phyloP scores from a whole-genome alignment of 2,888 invertebrate species.

The Ditylenchus weischeri region DNA sequence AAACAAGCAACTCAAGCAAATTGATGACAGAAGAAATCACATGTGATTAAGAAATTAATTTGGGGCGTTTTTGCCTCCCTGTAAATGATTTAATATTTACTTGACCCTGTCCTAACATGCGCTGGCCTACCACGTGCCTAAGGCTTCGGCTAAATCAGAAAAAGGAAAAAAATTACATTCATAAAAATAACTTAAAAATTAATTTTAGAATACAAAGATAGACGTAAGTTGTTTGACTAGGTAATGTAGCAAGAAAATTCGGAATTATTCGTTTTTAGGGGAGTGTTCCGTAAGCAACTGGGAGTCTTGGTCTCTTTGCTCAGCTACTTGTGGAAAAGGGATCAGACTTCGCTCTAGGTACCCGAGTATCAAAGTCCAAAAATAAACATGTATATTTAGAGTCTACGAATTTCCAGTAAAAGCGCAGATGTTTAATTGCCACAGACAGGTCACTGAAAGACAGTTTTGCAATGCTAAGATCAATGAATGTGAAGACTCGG shows the following conservation, averaged over 20 bases:
- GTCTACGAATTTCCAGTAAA: slow-evolving; percentile 68
- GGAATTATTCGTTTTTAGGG: slow-evolving; percentile 33
- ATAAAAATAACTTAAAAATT: no score
- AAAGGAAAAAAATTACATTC: no score
- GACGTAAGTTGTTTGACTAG: slow-evolving; percentile 37
- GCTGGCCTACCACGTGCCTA: no score
- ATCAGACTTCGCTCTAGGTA: slow-evolving; percentile 61
- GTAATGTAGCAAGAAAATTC: not conserved
- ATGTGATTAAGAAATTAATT: no score
- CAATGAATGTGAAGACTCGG: slow-evolving; percentile 58
- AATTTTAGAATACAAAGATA: slow-evolving; percentile 51
- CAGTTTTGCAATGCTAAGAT: slow-evolving; percentile 62
- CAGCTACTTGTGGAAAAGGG: slow-evolving; percentile 76
- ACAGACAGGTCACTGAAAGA: slow-evolving; percentile 71
- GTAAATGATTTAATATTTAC: no score
- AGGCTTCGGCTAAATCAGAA: no score
- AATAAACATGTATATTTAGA: not conserved
- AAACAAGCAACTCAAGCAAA: no score
- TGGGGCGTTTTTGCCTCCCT: no score
- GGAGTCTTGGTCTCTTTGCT: slow-evolving; percentile 79
- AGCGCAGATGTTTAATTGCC: slow-evolving; percentile 59
- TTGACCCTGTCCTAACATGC: no score
- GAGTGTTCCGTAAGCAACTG: slow-evolving; percentile 73
- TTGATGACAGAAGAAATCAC: no score
- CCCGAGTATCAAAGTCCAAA: slow-evolving; percentile 61